phyloP scores from a whole-genome alignment of 2,888 invertebrate species.

The Tinea semifulvella region DNA sequence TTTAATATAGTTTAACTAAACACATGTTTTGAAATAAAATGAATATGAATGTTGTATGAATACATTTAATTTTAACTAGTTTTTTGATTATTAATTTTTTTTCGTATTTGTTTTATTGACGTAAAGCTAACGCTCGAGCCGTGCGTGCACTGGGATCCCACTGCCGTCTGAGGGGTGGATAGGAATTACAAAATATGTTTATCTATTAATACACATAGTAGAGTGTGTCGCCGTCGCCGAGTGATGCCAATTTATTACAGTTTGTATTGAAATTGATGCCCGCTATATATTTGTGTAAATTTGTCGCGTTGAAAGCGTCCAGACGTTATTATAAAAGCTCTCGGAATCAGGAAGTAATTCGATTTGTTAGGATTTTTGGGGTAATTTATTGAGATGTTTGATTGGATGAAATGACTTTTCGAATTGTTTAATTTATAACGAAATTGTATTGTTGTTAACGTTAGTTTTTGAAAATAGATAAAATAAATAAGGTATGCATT shows the following conservation, averaged over 20 bases:
- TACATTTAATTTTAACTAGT: too few relatives aligned
- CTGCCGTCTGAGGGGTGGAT: constrained; percentile 45
- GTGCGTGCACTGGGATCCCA: constrained; percentile 27
- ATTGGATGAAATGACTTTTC: background rate
- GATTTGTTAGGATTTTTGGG: background rate
- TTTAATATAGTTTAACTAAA: too few relatives aligned
- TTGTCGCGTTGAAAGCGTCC: constrained; percentile 53
- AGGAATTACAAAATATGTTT: constrained; percentile 8
- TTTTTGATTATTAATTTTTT: background rate
- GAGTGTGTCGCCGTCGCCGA: constrained; percentile 5
- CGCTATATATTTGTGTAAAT: constrained; percentile 58
- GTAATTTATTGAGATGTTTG: background rate
- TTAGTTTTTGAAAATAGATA: too few relatives aligned
- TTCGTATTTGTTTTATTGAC: background rate
- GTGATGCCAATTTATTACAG: constrained; percentile 56
- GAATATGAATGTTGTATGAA: too few relatives aligned
- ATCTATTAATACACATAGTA: constrained; percentile 10
- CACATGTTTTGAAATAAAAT: too few relatives aligned
- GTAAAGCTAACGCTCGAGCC: background rate
- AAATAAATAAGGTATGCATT: too few relatives aligned
- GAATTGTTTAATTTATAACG: background rate
- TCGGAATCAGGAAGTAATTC: constrained; percentile 1
- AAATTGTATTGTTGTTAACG: too few relatives aligned
- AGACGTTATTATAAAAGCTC: background rate
- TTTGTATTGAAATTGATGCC: constrained; percentile 65